Conservation (phyloP, 2,888 invertebrate species). For the Archips xylosteana region DNA sequence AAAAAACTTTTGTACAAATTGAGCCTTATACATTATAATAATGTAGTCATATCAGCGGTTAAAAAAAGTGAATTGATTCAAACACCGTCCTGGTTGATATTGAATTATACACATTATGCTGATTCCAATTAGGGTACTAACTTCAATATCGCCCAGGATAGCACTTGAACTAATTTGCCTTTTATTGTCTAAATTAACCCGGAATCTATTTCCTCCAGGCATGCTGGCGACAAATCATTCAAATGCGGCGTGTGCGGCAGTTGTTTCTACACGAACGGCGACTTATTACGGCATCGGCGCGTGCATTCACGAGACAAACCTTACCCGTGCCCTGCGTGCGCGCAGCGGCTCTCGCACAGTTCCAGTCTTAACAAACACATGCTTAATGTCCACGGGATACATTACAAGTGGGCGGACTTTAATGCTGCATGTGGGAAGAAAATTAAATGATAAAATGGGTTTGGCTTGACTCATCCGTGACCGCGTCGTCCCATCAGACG, state of each 20-base stretch:
- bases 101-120: too few species aligned
- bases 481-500: too few species aligned
- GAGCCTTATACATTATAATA: too few species aligned
- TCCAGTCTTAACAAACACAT: constrained; percentile 80
- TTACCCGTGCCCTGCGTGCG: constrained; percentile 72
- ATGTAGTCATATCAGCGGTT: too few species aligned
- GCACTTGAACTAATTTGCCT: too few species aligned
- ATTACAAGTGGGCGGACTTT: constrained; percentile 72
- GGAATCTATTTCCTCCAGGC: constrained; percentile 53
- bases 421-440: constrained; percentile 49
- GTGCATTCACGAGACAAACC: constrained; percentile 78
- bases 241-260: constrained; percentile 71
- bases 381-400: constrained; percentile 70
- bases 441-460: constrained; percentile 38
- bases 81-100: too few species aligned
- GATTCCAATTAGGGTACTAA: too few species aligned
- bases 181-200: too few species aligned
- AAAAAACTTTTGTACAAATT: too few species aligned
- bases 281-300: constrained; percentile 69
- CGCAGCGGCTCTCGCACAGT: constrained; percentile 74
- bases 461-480: too few species aligned
- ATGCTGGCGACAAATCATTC: constrained; percentile 71
- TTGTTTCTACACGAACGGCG: constrained; percentile 70
- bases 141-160: too few species aligned
- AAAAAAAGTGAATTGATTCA: too few species aligned